Base-by-base conservation (phyloP, 2,113 vertebrate species). In the Ondatra zibethicus region DNA sequence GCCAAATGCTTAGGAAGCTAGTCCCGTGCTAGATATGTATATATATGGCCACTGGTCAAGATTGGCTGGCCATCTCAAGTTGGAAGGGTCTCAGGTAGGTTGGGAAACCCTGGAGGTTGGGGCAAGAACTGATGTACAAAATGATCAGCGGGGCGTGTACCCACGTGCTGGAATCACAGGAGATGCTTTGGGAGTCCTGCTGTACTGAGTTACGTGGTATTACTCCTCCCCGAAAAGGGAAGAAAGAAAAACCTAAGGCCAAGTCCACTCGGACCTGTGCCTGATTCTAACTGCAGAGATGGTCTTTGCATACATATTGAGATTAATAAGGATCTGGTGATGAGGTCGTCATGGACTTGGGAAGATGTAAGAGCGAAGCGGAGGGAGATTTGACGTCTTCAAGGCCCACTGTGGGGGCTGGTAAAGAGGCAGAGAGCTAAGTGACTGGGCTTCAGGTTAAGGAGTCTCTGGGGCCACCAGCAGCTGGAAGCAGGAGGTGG, bases 361-460 rank as follows among this genome's bases (percentile, higher is more conserved):
- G 65, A 39, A 27, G 36, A 27, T n/a, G 52, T 25, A 27, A 58
- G 55, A 36, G 55, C 6, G 33, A 55, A 55, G 13, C 33, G 7
- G 63, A 65, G 47, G 77, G 33, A 80, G 16, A 52, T 52, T n/a
- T 21, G 19, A 55, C 2, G 5, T 36, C 33, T 23, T 81, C 50
- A 81, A 81, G 50, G 52, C 11, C 50, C 0, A 2, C 36, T 63
- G 80, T 39, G 80, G 80, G 47, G 23, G 50, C 17, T 16, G 50
- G 14, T 39, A 19, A 16, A 63, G 39, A 72, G 3, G 14, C 0
- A 21, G 47, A 17, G 19, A 25, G 11, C 9, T 0, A 12, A 72
- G 23, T 1, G 7, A 72, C 4, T 16, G 0, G 21, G 25, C 27
- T 39, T 19, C 50, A 63, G 21, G n/a, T 21, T 45, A 77, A 33